phyloP scores from a whole-genome alignment of 2,113 vertebrate species.

The Plecturocebus donacophilus region DNA sequence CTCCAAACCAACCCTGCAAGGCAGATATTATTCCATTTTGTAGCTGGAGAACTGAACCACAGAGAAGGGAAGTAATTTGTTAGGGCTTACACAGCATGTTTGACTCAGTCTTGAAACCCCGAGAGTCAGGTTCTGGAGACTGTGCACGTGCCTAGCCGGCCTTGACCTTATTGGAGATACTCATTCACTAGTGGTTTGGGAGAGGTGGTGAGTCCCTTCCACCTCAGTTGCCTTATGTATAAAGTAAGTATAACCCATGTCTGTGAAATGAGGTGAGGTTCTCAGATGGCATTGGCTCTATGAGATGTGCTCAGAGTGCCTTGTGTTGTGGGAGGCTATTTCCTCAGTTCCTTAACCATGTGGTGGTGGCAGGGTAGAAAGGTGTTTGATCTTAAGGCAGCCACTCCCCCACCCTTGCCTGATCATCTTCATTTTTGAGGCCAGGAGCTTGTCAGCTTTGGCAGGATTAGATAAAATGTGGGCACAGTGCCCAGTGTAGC shows the following conservation, averaged over 20 bases:
- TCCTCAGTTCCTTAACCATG: background rate
- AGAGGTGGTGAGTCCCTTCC: background rate
- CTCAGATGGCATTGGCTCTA: background rate
- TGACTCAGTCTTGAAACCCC: background rate
- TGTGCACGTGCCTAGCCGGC: background rate
- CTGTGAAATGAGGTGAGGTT: background rate
- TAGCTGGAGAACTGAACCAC: background rate
- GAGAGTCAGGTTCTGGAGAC: background rate
- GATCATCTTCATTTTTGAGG: background rate
- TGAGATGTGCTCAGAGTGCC: background rate
- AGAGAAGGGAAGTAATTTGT: background rate
- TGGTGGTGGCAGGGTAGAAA: background rate
- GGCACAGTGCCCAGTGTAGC: slow-evolving; percentile 38
- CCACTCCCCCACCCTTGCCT: background rate
- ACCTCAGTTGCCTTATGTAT: background rate
- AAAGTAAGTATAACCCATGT: background rate
- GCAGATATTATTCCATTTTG: background rate
- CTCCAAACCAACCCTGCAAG: background rate
- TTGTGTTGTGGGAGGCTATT: background rate
- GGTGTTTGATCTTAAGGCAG: background rate
- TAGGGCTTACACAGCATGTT: background rate
- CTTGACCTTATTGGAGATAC: background rate
- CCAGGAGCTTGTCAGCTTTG: background rate
- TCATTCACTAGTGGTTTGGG: background rate
- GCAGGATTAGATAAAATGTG: slow-evolving; percentile 39